Percentiles rank a stretch among this genome's conserved stretches.
These are phyloP conservation scores for Phania funesta DNA, from an alignment of 2,888 invertebrate species.

Conservation along the genomic window DNA sequence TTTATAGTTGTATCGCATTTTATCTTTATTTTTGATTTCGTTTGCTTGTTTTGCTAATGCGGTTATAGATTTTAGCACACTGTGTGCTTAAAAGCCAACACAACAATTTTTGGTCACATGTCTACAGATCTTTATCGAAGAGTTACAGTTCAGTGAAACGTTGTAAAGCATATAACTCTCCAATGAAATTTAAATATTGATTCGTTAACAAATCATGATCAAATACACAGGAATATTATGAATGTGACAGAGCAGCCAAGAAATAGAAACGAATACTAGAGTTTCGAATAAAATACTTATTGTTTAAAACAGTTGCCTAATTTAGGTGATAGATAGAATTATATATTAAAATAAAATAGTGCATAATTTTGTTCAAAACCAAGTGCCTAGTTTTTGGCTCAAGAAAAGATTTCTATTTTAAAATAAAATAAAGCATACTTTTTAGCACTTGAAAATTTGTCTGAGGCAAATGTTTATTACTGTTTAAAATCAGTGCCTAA, in stretches of 20 bases:
- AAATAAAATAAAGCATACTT: no score
- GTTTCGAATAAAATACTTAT: background rate
- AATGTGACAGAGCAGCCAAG: background rate
- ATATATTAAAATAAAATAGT: no score
- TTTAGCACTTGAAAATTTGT: no score
- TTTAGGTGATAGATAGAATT: no score
- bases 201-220: slow-evolving; percentile 64
- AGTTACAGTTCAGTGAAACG: slow-evolving; percentile 9
- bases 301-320: no score
- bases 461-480: background rate
- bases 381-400: background rate
- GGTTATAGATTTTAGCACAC: slow-evolving; percentile 53
- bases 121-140: slow-evolving; percentile 57
- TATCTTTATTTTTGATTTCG: slow-evolving; percentile 18
- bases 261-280: background rate
- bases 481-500: background rate
- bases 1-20: slow-evolving; percentile 38
- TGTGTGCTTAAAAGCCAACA: slow-evolving; percentile 34
- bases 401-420: no score
- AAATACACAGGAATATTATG: slow-evolving; percentile 12
- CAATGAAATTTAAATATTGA: slow-evolving; percentile 65
- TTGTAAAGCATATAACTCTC: slow-evolving; percentile 52
- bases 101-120: slow-evolving; percentile 62
- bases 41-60: slow-evolving; percentile 62
- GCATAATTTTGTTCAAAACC: no score